phyloP scores from a whole-genome alignment of 2,113 vertebrate genomes.

The Zosterops pallidus region DNA sequence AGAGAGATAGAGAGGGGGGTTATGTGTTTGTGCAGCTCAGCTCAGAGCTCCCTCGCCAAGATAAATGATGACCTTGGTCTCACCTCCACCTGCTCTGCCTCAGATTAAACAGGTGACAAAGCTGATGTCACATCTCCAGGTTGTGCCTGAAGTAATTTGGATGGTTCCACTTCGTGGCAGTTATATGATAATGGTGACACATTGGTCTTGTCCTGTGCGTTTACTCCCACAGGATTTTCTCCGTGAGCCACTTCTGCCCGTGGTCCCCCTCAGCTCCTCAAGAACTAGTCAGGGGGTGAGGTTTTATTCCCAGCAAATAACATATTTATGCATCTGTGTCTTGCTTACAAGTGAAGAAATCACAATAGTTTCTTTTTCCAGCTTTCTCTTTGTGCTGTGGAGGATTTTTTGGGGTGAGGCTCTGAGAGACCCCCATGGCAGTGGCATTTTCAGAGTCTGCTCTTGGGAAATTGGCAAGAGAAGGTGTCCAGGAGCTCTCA shows the following conservation, averaged over 20 bases:
- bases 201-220: neutral
- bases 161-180: neutral
- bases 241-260: neutral
- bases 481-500: neutral
- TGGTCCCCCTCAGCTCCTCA: neutral
- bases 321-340: neutral
- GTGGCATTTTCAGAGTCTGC: neutral
- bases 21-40: neutral
- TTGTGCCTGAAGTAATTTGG: neutral
- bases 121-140: neutral
- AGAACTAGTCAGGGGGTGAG: neutral
- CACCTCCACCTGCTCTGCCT: constrained; percentile 12
- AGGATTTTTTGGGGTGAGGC: neutral
- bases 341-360: neutral
- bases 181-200: neutral
- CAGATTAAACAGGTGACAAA: neutral
- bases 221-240: neutral
- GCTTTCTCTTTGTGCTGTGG: neutral
- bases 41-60: neutral
- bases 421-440: neutral
- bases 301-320: neutral
- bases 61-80: constrained; percentile 31
- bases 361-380: neutral
- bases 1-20: neutral
- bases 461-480: neutral